A percentile compares a stretch with the other conserved stretches of the same genome.
These are phyloP conservation scores for Mycetomoellerius zeteki DNA, from an alignment of 1,140 invertebrate species.

Conservation along the genomic window DNA sequence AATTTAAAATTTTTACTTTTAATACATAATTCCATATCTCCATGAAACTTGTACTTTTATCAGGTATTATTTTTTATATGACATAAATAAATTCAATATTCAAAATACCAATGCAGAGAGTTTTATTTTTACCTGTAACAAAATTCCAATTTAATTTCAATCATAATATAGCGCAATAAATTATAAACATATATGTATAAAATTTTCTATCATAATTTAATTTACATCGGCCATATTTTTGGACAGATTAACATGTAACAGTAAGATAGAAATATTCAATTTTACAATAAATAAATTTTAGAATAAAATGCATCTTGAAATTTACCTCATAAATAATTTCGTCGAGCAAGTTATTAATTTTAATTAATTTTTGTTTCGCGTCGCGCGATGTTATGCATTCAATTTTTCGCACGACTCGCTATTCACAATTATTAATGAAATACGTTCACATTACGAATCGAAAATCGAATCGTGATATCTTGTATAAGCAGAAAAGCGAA, in stretches of 20 bases:
- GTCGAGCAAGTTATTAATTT: not conserved
- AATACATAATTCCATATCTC: slow-evolving; percentile 59
- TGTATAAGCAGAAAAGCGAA: slow-evolving; percentile 9
- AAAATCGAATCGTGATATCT: slow-evolving; percentile 27
- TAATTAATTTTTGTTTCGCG: slow-evolving; percentile 39
- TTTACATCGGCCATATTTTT: not conserved
- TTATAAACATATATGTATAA: not conserved
- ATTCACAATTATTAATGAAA: slow-evolving; percentile 66
- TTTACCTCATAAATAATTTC: slow-evolving; percentile 24
- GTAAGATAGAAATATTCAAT: not conserved
- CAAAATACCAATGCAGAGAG: slow-evolving; percentile 27
- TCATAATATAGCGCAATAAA: not conserved
- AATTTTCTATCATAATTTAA: slow-evolving; percentile 32
- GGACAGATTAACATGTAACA: not conserved
- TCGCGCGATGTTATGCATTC: not conserved
- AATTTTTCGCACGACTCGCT: slow-evolving; percentile 17
- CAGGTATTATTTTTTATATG: slow-evolving; percentile 55
- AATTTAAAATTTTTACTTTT: slow-evolving; percentile 53
- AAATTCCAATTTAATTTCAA: slow-evolving; percentile 54
- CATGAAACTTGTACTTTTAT: slow-evolving; percentile 51
- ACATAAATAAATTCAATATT: slow-evolving; percentile 66
- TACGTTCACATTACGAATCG: slow-evolving; percentile 6
- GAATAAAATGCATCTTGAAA: not conserved
- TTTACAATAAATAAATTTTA: slow-evolving; percentile 26
- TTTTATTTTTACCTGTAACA: slow-evolving; percentile 43